Evolutionary conservation across 2,888 invertebrate genomes (phyloP), one percentile per base, ranked within the genome.

Genomic region (Prenolepis imparis): DNA sequence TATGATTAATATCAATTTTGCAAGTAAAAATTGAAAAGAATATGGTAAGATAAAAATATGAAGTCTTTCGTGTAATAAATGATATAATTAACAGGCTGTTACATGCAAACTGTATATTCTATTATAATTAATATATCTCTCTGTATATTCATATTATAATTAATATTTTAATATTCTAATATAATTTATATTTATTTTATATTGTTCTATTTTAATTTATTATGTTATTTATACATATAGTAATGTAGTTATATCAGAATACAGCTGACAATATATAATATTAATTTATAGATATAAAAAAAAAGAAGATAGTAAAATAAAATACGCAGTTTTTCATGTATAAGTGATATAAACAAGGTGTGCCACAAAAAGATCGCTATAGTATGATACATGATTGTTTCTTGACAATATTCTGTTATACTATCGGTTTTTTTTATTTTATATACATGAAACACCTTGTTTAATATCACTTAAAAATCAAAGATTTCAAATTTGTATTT

Each of bases 291-390:
- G 48, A 48, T 48, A n/a, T 48, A 48, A 15, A 18, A 48, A 48
- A n/a, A 8, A 48, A 48, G 18, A 48, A 48, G 18, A n/a, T 6
- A n/a, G 15, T 48, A 48, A 6, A 48, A 12, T 68, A n/a, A 1
- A 48, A 48, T 67, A 68, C 48, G 12, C 28, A 28, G 9, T n/a
- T 28, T 67, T 44, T n/a, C 24, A 66, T 9, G 32, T 36, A n/a
- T 67, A 67, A 67, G 3, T 67, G 0, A 67, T 48, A 67, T 9
- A 48, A 67, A n/a, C n/a, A 48, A 6, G 44, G 6, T 67, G 44
- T 15, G 28, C 11, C 0, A 67, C 18, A 48, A 48, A 66, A 24
- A 44, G 18, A 21, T 24, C 15, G 24, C n/a, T 32, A 6, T n/a
- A n/a, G 24, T 18, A 59, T 5, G 8, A 44, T 5, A 44, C 18